These are phyloP conservation scores for Chloroceryle inda DNA, from an alignment of 2,797 vertebrate species.

Conservation along the genomic window DNA sequence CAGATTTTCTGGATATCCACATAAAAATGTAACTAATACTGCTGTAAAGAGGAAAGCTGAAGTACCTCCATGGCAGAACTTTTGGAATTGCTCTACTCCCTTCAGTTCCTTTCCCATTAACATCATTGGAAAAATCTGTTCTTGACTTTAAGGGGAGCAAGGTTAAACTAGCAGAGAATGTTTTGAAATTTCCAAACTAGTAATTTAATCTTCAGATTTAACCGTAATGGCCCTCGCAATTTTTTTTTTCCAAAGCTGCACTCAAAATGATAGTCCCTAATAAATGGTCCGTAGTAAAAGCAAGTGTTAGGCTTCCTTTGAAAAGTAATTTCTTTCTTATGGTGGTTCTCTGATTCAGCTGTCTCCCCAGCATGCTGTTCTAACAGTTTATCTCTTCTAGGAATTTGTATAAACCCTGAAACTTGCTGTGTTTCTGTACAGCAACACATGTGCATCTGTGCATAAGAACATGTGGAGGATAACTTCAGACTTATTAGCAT, in stretches of 20 bases:
- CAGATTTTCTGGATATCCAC: background rate
- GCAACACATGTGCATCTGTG: background rate
- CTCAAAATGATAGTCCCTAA: constrained; percentile 61
- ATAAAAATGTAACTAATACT: background rate
- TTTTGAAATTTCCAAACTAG: constrained; percentile 47
- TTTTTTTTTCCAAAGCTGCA: constrained; percentile 38
- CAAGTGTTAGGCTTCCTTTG: constrained; percentile 28
- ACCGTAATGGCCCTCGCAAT: background rate
- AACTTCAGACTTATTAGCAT: constrained; percentile 8
- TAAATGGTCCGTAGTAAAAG: constrained; percentile 51
- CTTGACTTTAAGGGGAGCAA: constrained; percentile 26
- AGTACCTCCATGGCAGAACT: background rate
- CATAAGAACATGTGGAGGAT: background rate
- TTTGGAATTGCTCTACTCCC: background rate
- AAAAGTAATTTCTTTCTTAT: constrained; percentile 26
- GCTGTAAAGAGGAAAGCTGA: background rate
- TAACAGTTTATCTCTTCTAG: background rate
- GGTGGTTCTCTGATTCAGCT: constrained; percentile 17
- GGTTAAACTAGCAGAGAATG: constrained; percentile 39
- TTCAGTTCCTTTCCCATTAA: constrained; percentile 6
- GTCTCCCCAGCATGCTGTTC: background rate
- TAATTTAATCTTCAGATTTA: constrained; percentile 43
- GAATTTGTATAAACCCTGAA: background rate
- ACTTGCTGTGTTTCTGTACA: background rate
- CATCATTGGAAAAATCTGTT: constrained; percentile 25